Evolutionary conservation across 2,113 vertebrate genomes (phyloP).

Genomic region (Rhineura floridana): DNA sequence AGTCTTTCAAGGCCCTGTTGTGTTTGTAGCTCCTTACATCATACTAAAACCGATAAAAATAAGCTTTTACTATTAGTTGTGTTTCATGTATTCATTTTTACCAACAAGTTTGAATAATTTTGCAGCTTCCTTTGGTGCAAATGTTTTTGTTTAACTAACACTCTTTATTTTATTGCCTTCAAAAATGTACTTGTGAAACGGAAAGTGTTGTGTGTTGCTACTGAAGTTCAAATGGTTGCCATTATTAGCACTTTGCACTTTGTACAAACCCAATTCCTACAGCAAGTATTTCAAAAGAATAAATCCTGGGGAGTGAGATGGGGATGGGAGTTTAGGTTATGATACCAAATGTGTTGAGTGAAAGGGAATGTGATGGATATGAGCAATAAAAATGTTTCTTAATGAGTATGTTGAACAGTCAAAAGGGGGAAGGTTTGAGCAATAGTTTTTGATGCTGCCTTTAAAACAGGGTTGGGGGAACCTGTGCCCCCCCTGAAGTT

Average conservation of each 20-base stretch:
- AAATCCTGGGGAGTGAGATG: slow-evolving; percentile 33
- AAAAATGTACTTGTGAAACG: slow-evolving; percentile 78
- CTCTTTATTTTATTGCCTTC: slow-evolving; percentile 74
- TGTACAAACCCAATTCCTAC: slow-evolving; percentile 49
- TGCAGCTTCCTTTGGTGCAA: slow-evolving; percentile 67
- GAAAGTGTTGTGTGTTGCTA: slow-evolving; percentile 74
- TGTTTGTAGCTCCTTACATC: neutral
- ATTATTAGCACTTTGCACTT: slow-evolving; percentile 74
- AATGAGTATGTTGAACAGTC: neutral
- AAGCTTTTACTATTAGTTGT: slow-evolving; percentile 42
- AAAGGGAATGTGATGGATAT: slow-evolving; percentile 15
- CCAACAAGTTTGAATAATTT: slow-evolving; percentile 66
- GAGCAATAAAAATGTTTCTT: slow-evolving; percentile 4
- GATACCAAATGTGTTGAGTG: neutral
- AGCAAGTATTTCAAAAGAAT: slow-evolving; percentile 50
- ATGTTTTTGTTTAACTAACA: slow-evolving; percentile 79
- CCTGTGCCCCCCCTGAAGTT: too few species aligned
- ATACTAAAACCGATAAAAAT: slow-evolving; percentile 37
- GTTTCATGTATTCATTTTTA: slow-evolving; percentile 62
- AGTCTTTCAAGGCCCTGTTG: neutral
- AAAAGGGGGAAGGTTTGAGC: neutral
- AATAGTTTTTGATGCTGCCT: neutral
- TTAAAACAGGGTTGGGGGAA: too few species aligned
- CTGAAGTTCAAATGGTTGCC: slow-evolving; percentile 67
- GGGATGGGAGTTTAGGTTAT: slow-evolving; percentile 38